These are phyloP conservation scores for Salminus brasiliensis DNA, from an alignment of 2,113 vertebrate species.

Conservation along the genomic window DNA sequence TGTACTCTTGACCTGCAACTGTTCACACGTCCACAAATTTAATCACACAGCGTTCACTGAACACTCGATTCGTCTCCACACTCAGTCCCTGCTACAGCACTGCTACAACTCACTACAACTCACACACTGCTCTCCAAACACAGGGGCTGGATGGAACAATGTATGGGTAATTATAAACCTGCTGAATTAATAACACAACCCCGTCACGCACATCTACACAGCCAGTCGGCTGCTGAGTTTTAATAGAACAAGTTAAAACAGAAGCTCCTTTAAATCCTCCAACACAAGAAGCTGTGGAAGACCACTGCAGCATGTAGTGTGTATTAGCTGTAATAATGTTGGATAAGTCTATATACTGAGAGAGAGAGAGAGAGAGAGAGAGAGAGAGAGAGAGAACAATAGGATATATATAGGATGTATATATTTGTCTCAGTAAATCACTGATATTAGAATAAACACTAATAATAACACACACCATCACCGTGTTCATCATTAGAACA, in stretches of 20 bases:
- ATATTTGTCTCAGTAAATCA: too few relatives aligned
- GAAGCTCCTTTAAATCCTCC: background rate
- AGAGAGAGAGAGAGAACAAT: too few relatives aligned
- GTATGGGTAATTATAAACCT: slow-evolving; percentile 16
- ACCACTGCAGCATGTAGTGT: background rate
- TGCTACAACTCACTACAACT: background rate
- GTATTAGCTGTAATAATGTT: too few relatives aligned
- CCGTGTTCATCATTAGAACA: too few relatives aligned
- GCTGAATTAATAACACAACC: background rate
- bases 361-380: too few relatives aligned
- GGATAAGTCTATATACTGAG: too few relatives aligned
- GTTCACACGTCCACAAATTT: slow-evolving; percentile 1
- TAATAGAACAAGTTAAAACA: background rate
- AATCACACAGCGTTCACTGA: slow-evolving; percentile 11
- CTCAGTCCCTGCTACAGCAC: background rate
- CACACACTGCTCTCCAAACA: background rate
- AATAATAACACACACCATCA: too few relatives aligned
- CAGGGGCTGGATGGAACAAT: background rate
- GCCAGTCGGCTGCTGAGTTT: background rate
- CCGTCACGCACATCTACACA: background rate
- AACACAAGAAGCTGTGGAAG: background rate
- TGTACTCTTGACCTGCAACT: slow-evolving; percentile 28
- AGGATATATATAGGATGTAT: too few relatives aligned
- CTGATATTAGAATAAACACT: too few relatives aligned
- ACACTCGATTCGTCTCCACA: too few relatives aligned